Conservation (phyloP, 2,797 vertebrate species). For the Micromesistius poutassou region DNA sequence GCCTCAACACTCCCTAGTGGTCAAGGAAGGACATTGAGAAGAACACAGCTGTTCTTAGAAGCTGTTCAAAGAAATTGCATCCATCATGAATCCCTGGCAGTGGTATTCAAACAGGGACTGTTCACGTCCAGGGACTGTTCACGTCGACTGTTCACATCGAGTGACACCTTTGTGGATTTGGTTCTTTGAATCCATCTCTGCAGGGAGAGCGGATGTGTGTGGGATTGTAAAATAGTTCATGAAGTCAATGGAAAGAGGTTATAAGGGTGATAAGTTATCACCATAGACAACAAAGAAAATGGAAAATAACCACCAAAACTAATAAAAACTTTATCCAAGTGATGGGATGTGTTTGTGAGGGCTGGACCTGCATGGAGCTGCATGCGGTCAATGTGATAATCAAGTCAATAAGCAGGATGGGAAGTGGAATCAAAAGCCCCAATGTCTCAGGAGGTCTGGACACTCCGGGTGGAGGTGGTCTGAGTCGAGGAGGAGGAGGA, state of each 20-base stretch:
- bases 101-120: slow-evolving; percentile 35
- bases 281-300: not conserved
- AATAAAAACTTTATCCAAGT: not conserved
- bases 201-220: not conserved
- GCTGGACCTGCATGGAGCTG: not conserved
- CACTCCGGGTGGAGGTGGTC: slow-evolving; percentile 49
- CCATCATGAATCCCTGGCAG: slow-evolving; percentile 38
- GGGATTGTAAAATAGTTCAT: not conserved
- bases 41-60: slow-evolving; percentile 34
- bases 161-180: too few relatives aligned
- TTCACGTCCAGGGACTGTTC: not conserved
- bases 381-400: slow-evolving; percentile 55
- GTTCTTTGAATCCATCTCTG: too few relatives aligned
- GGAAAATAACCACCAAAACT: not conserved
- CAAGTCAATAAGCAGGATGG: slow-evolving; percentile 60
- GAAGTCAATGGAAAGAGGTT: not conserved
- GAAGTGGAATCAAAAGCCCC: slow-evolving; percentile 62
- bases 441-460: slow-evolving; percentile 53
- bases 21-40: slow-evolving; percentile 38
- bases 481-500: slow-evolving; percentile 48
- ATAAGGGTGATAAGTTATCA: not conserved
- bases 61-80: not conserved
- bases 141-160: too few relatives aligned
- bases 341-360: not conserved
- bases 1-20: slow-evolving; percentile 55